Evolutionary conservation across 2,113 vertebrate genomes (phyloP).

Genomic region (Pangasianodon hypophthalmus): DNA sequence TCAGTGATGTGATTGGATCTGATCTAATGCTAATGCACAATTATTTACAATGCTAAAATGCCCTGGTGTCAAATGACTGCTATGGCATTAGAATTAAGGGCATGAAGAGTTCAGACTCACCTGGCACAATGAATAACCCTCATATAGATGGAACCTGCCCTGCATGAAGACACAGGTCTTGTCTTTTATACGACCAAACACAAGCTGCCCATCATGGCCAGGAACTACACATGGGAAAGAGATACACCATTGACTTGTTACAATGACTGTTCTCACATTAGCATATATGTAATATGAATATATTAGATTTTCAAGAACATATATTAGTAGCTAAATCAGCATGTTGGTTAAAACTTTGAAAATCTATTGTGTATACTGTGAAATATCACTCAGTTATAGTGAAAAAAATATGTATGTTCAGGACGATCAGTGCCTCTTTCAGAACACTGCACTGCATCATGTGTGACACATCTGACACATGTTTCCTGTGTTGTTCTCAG

Average conservation of each 20-base stretch:
- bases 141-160: constrained; percentile 74
- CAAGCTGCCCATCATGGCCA: constrained; percentile 72
- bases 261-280: not conserved
- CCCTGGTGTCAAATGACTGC: not conserved
- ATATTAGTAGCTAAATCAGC: not conserved
- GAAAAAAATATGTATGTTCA: not conserved
- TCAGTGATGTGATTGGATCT: not conserved
- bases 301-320: not conserved
- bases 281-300: not conserved
- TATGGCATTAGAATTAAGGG: not conserved
- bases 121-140: constrained; percentile 74
- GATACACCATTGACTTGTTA: not conserved
- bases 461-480: not conserved
- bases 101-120: constrained; percentile 56
- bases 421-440: not conserved
- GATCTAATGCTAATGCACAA: not conserved
- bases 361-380: not conserved
- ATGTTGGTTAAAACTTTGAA: not conserved
- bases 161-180: constrained; percentile 76
- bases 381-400: not conserved
- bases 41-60: constrained; percentile 1
- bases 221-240: constrained; percentile 57
- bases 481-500: not conserved
- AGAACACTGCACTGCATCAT: not conserved
- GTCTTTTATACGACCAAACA: constrained; percentile 70